phyloP scores from a whole-genome alignment of 2,888 invertebrate genomes.

The Dasysyrphus albostriatus region DNA sequence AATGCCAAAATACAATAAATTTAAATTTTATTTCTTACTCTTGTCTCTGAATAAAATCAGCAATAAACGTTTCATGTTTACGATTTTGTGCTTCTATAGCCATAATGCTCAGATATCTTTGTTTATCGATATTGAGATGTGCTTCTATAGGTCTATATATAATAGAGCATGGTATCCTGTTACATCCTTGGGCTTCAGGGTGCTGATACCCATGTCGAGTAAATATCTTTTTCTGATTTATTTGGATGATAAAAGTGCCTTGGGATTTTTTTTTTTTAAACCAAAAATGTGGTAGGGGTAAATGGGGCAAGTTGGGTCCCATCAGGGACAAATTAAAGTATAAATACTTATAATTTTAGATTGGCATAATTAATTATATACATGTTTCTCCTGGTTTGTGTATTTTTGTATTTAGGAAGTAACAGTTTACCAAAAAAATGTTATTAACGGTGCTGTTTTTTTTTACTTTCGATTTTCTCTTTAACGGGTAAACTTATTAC shows the following conservation, averaged over 20 bases:
- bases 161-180: constrained; percentile 46
- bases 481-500: too few relatives aligned
- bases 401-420: too few relatives aligned
- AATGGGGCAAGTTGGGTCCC: too few relatives aligned
- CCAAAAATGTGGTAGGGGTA: constrained; percentile 52
- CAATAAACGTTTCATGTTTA: constrained; percentile 74
- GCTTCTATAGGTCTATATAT: not conserved
- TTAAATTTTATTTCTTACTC: constrained; percentile 28
- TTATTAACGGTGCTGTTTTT: too few relatives aligned
- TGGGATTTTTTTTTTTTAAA: constrained; percentile 25
- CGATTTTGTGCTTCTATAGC: constrained; percentile 63
- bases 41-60: constrained; percentile 50
- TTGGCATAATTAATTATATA: too few relatives aligned
- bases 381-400: too few relatives aligned
- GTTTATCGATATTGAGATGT: constrained; percentile 62
- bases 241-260: constrained; percentile 61
- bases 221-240: constrained; percentile 66
- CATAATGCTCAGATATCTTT: constrained; percentile 68
- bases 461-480: too few relatives aligned
- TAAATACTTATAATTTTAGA: too few relatives aligned
- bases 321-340: too few relatives aligned
- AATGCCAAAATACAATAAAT: constrained; percentile 19
- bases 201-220: constrained; percentile 52
- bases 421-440: too few relatives aligned
- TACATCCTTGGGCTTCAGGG: constrained; percentile 60